phyloP scores from a whole-genome alignment of 2,113 vertebrate species.

The Macquaria australasica region DNA sequence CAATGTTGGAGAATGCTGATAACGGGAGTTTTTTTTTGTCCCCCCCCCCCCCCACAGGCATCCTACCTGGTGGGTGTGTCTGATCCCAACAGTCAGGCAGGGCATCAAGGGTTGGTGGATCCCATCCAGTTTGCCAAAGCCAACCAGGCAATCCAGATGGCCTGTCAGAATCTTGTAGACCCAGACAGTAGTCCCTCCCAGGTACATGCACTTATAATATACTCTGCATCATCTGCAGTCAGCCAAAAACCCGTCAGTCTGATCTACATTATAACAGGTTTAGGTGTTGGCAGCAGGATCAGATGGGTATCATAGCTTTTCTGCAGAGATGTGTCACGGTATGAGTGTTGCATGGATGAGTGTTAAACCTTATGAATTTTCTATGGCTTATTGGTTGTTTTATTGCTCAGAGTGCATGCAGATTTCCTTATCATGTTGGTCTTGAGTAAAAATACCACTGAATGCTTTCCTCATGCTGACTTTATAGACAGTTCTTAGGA shows the following conservation, averaged over 20 bases:
- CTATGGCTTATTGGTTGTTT: neutral
- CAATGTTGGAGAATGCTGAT: neutral
- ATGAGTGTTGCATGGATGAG: neutral
- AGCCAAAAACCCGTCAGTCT: neutral
- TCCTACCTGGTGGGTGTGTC: slow-evolving; percentile 98
- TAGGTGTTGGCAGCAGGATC: neutral
- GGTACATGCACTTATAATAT: slow-evolving; percentile 77
- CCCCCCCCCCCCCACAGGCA: slow-evolving; percentile 81
- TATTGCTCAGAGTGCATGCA: neutral
- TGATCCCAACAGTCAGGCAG: slow-evolving; percentile 97
- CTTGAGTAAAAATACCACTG: neutral
- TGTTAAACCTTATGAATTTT: neutral
- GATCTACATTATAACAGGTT: neutral
- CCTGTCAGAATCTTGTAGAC: slow-evolving; percentile 97
- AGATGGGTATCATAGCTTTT: neutral
- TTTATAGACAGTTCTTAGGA: neutral
- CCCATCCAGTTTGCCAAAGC: slow-evolving; percentile 98
- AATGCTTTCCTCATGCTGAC: neutral
- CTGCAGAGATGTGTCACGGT: neutral
- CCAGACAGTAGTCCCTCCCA: slow-evolving; percentile 96
- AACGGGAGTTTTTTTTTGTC: neutral
- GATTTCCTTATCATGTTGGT: neutral
- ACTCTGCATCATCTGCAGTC: neutral
- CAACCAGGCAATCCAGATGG: slow-evolving; percentile 99
- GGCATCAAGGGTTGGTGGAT: slow-evolving; percentile 97